Conservation (phyloP, 1,140 invertebrate genomes). For the Monomorium pharaonis region DNA sequence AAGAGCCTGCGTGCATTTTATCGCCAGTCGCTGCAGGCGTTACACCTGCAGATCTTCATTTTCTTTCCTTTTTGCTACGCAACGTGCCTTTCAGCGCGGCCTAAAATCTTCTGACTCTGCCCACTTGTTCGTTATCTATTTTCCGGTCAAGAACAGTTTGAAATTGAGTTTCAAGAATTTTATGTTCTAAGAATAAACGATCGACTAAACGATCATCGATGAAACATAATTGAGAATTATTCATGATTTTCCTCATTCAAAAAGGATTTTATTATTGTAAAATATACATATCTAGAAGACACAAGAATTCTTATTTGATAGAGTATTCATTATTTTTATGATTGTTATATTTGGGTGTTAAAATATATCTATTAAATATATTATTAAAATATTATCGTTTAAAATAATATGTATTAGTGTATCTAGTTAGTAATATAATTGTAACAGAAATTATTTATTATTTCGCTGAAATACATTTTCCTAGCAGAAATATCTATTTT, state of each 20-base stretch:
- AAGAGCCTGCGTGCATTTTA: constrained; percentile 74
- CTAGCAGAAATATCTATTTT: neutral
- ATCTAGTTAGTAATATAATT: neutral
- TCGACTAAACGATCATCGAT: neutral
- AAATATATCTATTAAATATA: neutral
- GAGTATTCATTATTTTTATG: neutral
- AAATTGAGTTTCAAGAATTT: neutral
- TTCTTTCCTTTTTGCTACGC: constrained; percentile 55
- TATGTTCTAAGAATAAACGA: neutral
- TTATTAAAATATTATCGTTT: neutral
- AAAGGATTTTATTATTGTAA: neutral
- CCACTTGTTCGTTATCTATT: constrained; percentile 29
- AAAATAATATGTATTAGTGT: neutral
- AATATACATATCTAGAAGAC: neutral
- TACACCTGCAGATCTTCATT: constrained; percentile 77
- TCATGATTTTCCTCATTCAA: too few species aligned
- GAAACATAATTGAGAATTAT: neutral
- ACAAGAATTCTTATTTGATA: neutral
- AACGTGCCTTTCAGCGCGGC: constrained; percentile 4
- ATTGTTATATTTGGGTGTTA: neutral
- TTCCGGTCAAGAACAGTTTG: neutral
- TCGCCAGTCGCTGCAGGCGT: constrained; percentile 75
- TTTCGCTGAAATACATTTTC: neutral
- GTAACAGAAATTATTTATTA: neutral
- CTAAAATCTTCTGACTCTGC: constrained; percentile 2